phyloP scores from a whole-genome alignment of 2,888 invertebrate species.

The Eilema griseolum region DNA sequence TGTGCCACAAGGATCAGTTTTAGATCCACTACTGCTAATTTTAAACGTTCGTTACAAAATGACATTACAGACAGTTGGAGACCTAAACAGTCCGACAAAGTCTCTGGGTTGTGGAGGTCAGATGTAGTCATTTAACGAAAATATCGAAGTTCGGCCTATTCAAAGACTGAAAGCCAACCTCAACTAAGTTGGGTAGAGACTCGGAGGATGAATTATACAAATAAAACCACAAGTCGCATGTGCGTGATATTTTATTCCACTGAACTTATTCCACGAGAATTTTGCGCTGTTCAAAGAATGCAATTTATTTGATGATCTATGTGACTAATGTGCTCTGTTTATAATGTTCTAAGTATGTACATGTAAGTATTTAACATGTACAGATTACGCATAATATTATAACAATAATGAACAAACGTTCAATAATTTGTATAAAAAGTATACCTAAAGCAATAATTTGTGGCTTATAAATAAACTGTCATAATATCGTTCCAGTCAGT shows the following conservation, averaged over 20 bases:
- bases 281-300: slow-evolving; percentile 79
- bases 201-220: slow-evolving; percentile 35
- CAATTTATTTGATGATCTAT: slow-evolving; percentile 75
- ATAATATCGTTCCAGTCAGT: slow-evolving; percentile 61
- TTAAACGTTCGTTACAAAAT: not conserved
- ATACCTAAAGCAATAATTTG: slow-evolving; percentile 69
- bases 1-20: no score
- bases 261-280: slow-evolving; percentile 79
- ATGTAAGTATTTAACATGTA: slow-evolving; percentile 60
- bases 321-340: slow-evolving; percentile 82
- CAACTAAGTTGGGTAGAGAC: no score
- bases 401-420: slow-evolving; percentile 74
- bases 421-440: slow-evolving; percentile 77
- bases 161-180: no score
- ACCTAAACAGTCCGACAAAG: no score
- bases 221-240: slow-evolving; percentile 81
- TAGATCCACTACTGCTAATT: not conserved
- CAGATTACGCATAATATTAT: slow-evolving; percentile 61
- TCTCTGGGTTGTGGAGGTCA: no score
- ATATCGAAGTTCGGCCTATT: no score
- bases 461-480: slow-evolving; percentile 58
- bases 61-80: no score
- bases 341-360: slow-evolving; percentile 70
- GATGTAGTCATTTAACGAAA: no score
- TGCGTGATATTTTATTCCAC: slow-evolving; percentile 85